Conservation (phyloP, 2,797 vertebrate species). For the Glyptemys insculpta region DNA sequence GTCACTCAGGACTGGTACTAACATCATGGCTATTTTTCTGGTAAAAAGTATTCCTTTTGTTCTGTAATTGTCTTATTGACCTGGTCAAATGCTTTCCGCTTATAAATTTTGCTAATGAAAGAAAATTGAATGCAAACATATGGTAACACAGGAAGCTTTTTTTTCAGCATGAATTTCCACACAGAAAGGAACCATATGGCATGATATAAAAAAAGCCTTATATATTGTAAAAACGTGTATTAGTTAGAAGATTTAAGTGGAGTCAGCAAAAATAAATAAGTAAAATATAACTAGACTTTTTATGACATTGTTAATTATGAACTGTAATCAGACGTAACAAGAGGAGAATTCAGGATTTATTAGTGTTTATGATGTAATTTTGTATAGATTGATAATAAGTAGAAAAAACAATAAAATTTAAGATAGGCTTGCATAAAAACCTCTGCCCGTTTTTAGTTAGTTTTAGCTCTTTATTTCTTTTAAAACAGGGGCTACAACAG, state of each 20-base stretch:
- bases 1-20: neutral
- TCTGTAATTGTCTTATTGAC: neutral
- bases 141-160: neutral
- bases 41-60: neutral
- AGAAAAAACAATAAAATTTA: neutral
- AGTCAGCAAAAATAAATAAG: neutral
- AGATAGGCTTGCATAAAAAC: neutral
- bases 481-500: neutral
- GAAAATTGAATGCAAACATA: neutral
- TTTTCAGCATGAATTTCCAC: neutral
- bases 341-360: constrained; percentile 2
- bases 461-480: constrained; percentile 10
- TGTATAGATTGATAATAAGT: neutral
- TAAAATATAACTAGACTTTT: neutral
- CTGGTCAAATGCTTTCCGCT: neutral
- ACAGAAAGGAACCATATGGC: neutral
- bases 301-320: neutral
- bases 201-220: neutral
- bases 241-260: neutral
- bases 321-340: neutral
- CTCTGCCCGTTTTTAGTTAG: neutral
- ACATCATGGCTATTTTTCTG: neutral
- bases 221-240: neutral
- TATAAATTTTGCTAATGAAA: neutral
- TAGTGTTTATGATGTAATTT: neutral